Evolutionary conservation across 2,888 invertebrate genomes (phyloP).

Genomic region (Nomada ferruginata): DNA sequence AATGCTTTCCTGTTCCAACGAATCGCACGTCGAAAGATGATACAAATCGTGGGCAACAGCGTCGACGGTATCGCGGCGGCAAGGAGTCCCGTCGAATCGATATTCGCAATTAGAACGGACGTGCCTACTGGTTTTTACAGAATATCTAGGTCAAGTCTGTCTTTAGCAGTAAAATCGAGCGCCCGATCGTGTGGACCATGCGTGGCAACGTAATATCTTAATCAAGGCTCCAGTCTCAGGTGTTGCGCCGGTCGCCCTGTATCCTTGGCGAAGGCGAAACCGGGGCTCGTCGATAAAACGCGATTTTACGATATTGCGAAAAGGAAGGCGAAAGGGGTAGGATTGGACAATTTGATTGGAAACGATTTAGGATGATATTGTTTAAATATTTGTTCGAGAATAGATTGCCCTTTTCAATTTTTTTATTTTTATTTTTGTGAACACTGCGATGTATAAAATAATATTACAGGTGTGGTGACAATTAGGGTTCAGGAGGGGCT

Average conservation of each 20-base stretch:
- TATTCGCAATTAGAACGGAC: conserved; percentile 62
- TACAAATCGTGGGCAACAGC: conserved; percentile 51
- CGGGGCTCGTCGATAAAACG: conserved; percentile 35
- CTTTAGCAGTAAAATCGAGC: conserved; percentile 65
- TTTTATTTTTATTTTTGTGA: no score
- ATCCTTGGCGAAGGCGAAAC: conserved; percentile 52
- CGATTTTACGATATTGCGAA: conserved; percentile 30
- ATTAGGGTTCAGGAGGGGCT: no score
- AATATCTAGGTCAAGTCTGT: conserved; percentile 68
- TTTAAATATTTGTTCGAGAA: conserved; percentile 12
- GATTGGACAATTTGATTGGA: neutral
- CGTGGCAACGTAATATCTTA: conserved; percentile 68
- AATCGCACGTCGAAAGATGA: conserved; percentile 62
- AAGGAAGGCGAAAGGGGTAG: neutral
- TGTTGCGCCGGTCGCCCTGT: conserved; percentile 47
- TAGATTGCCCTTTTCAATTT: neutral
- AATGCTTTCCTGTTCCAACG: conserved; percentile 59
- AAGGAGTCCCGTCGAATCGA: conserved; percentile 43
- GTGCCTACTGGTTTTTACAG: conserved; percentile 53
- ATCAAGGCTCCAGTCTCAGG: conserved; percentile 68
- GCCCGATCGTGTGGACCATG: conserved; percentile 54
- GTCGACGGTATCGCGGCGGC: conserved; percentile 18
- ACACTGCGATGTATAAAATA: no score
- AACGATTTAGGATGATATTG: no score
- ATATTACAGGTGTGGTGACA: no score